Percentiles rank a stretch among this genome's conserved stretches.
Evolutionary conservation across 2,888 invertebrate species (phyloP).

Genomic region (Phalera bucephala): DNA sequence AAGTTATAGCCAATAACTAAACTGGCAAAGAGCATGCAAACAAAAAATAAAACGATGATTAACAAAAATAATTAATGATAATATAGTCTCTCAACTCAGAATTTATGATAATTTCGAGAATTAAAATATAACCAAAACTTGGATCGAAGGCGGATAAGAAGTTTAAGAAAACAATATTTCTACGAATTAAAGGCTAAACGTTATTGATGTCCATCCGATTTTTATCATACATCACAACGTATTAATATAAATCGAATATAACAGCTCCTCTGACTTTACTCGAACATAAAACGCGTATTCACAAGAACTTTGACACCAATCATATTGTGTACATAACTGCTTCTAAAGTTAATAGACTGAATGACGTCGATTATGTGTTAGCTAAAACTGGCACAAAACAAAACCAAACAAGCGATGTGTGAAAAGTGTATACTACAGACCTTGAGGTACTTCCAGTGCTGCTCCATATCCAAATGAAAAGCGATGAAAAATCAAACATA

Average conservation of each 20-base stretch:
- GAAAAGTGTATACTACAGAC: slow-evolving; percentile 84
- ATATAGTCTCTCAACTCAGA: slow-evolving; percentile 15
- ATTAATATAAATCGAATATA: background rate
- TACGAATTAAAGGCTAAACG: background rate
- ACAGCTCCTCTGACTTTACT: background rate
- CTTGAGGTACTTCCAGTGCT: slow-evolving; percentile 93
- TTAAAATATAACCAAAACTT: background rate
- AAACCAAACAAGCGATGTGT: too few relatives aligned
- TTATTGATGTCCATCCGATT: background rate
- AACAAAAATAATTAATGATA: slow-evolving; percentile 9
- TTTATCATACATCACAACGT: background rate
- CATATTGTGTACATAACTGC: slow-evolving; percentile 23
- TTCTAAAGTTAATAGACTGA: slow-evolving; percentile 17
- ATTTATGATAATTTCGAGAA: background rate
- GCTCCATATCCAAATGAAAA: slow-evolving; percentile 69
- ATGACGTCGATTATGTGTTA: background rate
- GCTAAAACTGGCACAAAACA: slow-evolving; percentile 7
- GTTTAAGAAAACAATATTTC: background rate
- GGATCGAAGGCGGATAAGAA: background rate
- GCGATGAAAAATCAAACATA: slow-evolving; percentile 58
- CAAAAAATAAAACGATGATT: slow-evolving; percentile 17
- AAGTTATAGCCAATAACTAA: slow-evolving; percentile 5
- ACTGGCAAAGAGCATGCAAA: slow-evolving; percentile 20
- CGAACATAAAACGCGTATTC: background rate
- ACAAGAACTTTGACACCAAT: slow-evolving; percentile 21